Conservation (phyloP, 2,888 invertebrate genomes). For the Allolobophora icterica region DNA sequence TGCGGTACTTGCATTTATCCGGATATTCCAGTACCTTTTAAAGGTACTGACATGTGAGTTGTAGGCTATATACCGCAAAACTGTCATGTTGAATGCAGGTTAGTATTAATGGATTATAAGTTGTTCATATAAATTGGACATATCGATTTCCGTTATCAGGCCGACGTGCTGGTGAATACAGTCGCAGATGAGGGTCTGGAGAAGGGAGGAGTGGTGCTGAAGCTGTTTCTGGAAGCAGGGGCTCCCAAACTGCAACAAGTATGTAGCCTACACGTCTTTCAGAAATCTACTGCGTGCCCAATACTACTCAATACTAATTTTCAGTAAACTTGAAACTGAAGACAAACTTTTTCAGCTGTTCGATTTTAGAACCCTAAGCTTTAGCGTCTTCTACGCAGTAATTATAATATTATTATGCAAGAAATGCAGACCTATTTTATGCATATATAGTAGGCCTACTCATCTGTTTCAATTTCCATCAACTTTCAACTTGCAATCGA, state of each 20-base stretch:
- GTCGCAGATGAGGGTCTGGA: background rate
- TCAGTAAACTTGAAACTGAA: background rate
- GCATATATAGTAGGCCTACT: too few relatives aligned
- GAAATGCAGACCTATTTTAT: background rate
- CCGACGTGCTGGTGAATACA: conserved; percentile 24
- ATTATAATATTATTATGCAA: too few relatives aligned
- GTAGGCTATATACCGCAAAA: too few relatives aligned
- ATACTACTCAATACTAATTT: background rate
- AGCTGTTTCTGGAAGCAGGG: conserved; percentile 14
- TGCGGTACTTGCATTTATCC: too few relatives aligned
- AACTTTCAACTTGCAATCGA: too few relatives aligned
- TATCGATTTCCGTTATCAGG: background rate
- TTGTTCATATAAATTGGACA: background rate
- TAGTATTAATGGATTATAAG: too few relatives aligned
- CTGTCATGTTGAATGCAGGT: too few relatives aligned
- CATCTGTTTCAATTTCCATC: too few relatives aligned
- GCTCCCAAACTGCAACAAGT: background rate
- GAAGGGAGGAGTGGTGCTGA: background rate
- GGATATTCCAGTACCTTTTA: too few relatives aligned
- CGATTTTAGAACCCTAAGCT: background rate
- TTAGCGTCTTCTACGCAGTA: background rate
- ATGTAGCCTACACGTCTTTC: background rate
- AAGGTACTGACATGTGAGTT: too few relatives aligned
- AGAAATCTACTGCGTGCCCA: background rate
- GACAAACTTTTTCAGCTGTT: background rate